These are phyloP conservation scores for Microtus obscurus DNA, from an alignment of 2,797 vertebrate genomes.

Conservation along the genomic window DNA sequence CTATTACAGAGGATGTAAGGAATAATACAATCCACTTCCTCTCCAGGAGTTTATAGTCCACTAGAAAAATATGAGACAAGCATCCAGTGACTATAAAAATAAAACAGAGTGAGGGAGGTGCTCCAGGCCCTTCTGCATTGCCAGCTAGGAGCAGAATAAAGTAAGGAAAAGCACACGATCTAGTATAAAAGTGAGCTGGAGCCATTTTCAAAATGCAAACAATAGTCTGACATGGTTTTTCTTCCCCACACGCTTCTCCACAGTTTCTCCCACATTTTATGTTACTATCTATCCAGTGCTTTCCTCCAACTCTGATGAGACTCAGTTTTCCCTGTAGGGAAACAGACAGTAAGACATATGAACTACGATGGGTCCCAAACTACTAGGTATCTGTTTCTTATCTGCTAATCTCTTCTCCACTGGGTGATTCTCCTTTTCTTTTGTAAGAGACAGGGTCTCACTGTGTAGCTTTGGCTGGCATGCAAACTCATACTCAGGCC, in stretches of 20 bases:
- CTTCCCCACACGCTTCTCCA: background rate
- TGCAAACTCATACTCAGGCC: background rate
- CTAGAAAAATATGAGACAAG: slow-evolving; percentile 13
- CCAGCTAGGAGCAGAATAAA: background rate
- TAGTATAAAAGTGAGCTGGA: background rate
- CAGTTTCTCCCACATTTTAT: background rate
- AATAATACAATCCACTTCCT: background rate
- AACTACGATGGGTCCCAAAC: background rate
- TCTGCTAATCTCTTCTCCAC: background rate
- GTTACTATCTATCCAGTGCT: background rate
- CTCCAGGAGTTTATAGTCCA: background rate
- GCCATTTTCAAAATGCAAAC: background rate
- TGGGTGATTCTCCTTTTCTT: background rate
- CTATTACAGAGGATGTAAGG: background rate
- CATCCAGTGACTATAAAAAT: background rate
- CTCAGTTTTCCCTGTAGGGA: background rate
- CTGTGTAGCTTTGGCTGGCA: background rate
- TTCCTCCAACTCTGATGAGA: background rate
- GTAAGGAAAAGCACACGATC: background rate
- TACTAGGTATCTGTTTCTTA: background rate
- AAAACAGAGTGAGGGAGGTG: background rate
- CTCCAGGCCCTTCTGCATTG: background rate
- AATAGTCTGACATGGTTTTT: background rate
- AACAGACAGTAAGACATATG: background rate
- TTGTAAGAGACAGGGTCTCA: background rate